Base-by-base conservation (phyloP, 2,113 vertebrate species). In the Otocyon megalotis region DNA sequence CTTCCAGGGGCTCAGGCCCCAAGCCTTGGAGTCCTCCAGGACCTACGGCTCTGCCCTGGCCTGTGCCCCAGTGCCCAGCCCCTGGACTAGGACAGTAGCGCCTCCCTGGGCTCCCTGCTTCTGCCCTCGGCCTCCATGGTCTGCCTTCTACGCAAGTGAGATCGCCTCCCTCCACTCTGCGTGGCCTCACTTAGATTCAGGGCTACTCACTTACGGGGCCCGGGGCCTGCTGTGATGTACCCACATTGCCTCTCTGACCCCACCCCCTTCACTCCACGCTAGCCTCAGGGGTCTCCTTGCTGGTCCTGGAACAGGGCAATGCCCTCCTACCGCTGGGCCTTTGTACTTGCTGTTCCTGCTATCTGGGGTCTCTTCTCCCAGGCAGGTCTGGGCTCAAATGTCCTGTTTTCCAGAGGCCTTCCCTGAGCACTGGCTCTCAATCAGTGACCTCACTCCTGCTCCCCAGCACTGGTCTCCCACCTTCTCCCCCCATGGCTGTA, bases 371-470 rank as follows among this genome's bases (percentile, higher is more conserved):
- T 54, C 30, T 74, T 26, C 56, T 35, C 43, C 48, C 13, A 19
- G 60, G 65, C 15, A 20, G 28, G 65, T 13, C 50, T 69, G 35
- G 50, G n/a, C 81, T 48, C 65, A 67, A 1, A 43, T 26, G 32
- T 83, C 14, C 81, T 87, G 37, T 79, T 53, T 16, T 74, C 74
- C 50, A 24, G 13, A 58, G 63, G 58, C 4, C 79, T 56, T 86
- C 71, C 26, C 58, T 63, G 85, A 20, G 9, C n/a, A 15, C 20
- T 3, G 26, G 22, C 3, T 43, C 17, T 53, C 19, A 35, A 24
- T 30, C 30, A 2, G 60, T 0, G 3, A 15, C 15, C 37, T 76
- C 3, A 0, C 8, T 13, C 6, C 16, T 0, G 1, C 26, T 22
- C 24, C 63, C 65, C 28, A 8, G 50, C 24, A 35, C 58, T 22